A percentile compares a stretch with the other conserved stretches of the same genome.
These are phyloP conservation scores for Poecilus cupreus DNA, from an alignment of 2,888 invertebrate genomes.

Conservation along the genomic window DNA sequence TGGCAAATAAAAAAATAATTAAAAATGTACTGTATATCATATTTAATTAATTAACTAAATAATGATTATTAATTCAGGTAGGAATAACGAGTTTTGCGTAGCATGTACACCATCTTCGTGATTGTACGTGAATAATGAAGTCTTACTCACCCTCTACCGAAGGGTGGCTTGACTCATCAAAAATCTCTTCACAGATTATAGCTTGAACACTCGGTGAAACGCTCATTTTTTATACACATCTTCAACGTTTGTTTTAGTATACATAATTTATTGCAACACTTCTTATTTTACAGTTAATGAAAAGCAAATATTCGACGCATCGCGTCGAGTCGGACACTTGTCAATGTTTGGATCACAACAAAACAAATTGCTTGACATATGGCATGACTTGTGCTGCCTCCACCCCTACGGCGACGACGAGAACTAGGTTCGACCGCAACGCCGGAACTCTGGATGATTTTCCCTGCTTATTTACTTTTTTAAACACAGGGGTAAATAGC, in stretches of 20 bases:
- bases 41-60: neutral
- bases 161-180: constrained; percentile 89
- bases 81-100: neutral
- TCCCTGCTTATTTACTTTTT: no score
- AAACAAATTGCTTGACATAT: constrained; percentile 54
- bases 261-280: constrained; percentile 40
- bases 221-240: constrained; percentile 58
- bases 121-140: constrained; percentile 54
- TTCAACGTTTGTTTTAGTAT: constrained; percentile 31
- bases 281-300: constrained; percentile 1
- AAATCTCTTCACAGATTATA: constrained; percentile 87
- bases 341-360: constrained; percentile 58
- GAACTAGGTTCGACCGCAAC: neutral
- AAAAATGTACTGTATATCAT: neutral
- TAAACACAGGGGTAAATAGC: no score
- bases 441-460: no score
- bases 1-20: neutral
- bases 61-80: neutral
- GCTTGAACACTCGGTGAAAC: constrained; percentile 60
- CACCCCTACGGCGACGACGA: neutral
- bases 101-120: constrained; percentile 33
- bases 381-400: constrained; percentile 41
- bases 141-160: constrained; percentile 83
- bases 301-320: constrained; percentile 46
- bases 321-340: constrained; percentile 45